Base-by-base conservation (phyloP, 2,797 vertebrate species). In the Menidia menidia region DNA sequence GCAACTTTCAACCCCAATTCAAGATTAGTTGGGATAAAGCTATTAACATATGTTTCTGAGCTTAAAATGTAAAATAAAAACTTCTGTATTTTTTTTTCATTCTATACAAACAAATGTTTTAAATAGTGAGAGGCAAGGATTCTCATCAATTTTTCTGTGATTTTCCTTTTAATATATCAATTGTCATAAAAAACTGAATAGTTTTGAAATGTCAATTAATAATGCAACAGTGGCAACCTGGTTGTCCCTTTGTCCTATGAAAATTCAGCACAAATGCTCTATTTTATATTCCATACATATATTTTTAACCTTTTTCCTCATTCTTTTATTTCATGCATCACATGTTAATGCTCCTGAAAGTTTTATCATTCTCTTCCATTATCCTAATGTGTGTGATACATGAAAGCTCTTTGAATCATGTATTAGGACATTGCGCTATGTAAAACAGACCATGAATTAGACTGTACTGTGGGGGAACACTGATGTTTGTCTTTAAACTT, bases 291-390 rank as follows among this genome's bases (percentile, higher is more conserved):
- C 69, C 66, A 81, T 64, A 80, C 68, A 67, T 75, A 71, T 80
- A 82, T 88, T 91, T 90, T 64, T 84, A 75, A 70, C 75, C 71
- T 87, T 89, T 69, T 45, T 6, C 72, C 76, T 78, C 42, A 68
- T 86, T 77, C 77, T 76, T 87, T 91, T 87, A 88, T 91, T 91
- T 92, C 88, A 94, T 93, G 92, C 92, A 94, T 95, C 90, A 91
- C 86, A 93, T 93, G 89, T 93, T 93, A 93, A 94, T 94, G 92
- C 90, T 92, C 60, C 84, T 94, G 61, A 93, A 94, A 93, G 60
- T 93, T 94, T 92, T 85, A 94, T 93, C 60, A 92, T 88, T 80
- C 56, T 6, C 73, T 85, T 92, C 91, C 89, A 93, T 94, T 94
- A 92, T 91, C 88, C 79, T 92, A 93, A 94, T 93, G 93, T 90